Evolutionary conservation across 2,113 vertebrate species (phyloP).

Genomic region (Falcunculus frontatus): DNA sequence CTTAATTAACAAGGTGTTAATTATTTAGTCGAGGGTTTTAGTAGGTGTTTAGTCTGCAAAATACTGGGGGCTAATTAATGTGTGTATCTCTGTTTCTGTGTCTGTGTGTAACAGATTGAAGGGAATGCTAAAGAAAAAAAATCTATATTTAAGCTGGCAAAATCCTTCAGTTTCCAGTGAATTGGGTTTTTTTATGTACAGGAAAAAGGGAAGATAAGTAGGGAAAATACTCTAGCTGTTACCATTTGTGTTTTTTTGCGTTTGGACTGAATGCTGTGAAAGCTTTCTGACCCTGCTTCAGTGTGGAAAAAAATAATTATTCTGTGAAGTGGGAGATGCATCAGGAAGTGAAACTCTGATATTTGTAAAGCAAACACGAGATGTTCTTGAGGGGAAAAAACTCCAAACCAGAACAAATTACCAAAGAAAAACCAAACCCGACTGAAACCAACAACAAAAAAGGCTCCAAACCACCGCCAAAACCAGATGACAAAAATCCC

Average conservation of each 20-base stretch:
- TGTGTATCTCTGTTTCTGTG: background rate
- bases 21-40: background rate
- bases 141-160: background rate
- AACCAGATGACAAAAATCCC: background rate
- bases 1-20: background rate
- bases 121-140: background rate
- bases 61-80: background rate
- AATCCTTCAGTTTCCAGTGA: background rate
- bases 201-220: background rate
- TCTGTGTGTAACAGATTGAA: background rate
- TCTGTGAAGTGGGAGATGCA: background rate
- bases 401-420: background rate
- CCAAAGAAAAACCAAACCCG: background rate
- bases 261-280: background rate
- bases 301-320: background rate
- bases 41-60: background rate
- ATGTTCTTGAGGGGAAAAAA: background rate
- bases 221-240: background rate
- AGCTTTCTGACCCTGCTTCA: background rate
- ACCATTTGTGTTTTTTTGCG: background rate
- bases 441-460: background rate
- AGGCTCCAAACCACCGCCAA: background rate
- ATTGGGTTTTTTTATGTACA: fast-evolving
- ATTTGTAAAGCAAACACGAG: background rate
- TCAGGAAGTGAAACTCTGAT: fast-evolving